phyloP scores from a whole-genome alignment of 2,888 invertebrate genomes.

The Erynnis tages region DNA sequence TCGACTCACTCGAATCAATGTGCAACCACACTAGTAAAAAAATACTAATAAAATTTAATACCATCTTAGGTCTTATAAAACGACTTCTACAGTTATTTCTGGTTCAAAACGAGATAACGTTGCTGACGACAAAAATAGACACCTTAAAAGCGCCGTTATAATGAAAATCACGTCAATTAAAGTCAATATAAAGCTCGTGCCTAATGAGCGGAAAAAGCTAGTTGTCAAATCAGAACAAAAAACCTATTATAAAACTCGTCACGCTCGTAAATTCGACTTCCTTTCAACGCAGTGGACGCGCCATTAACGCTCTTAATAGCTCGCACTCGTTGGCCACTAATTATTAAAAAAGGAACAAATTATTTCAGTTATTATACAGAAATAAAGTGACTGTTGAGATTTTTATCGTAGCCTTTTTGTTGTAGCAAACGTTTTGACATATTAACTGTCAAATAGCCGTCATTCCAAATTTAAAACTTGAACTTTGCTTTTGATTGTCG shows the following conservation, averaged over 20 bases:
- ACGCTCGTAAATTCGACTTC: conserved; percentile 54
- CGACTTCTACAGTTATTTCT: background rate
- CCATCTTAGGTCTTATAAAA: background rate
- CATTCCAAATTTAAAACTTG: background rate
- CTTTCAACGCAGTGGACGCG: conserved; percentile 51
- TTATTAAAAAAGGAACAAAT: conserved; percentile 50
- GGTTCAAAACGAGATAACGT: background rate
- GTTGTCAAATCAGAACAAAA: conserved; percentile 23
- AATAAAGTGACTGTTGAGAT: conserved; percentile 45
- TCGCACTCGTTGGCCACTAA: conserved; percentile 43
- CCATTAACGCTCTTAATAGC: conserved; percentile 55
- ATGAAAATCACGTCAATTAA: conserved; percentile 25
- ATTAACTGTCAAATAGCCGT: conserved; percentile 3
- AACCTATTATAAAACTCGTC: conserved; percentile 38
- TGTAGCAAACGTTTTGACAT: conserved; percentile 7
- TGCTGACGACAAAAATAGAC: conserved; percentile 12
- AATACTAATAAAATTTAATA: too few relatives aligned
- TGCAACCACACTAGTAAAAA: too few relatives aligned
- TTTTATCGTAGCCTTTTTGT: conserved; percentile 41
- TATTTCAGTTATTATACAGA: conserved; percentile 52
- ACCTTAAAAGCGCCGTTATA: conserved; percentile 14
- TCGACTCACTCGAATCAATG: too few relatives aligned
- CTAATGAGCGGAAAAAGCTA: conserved; percentile 21
- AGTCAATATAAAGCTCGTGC: conserved; percentile 16
- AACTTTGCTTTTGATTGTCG: background rate